These are phyloP conservation scores for Acleris sparsana DNA, from an alignment of 2,888 invertebrate genomes.

Conservation along the genomic window DNA sequence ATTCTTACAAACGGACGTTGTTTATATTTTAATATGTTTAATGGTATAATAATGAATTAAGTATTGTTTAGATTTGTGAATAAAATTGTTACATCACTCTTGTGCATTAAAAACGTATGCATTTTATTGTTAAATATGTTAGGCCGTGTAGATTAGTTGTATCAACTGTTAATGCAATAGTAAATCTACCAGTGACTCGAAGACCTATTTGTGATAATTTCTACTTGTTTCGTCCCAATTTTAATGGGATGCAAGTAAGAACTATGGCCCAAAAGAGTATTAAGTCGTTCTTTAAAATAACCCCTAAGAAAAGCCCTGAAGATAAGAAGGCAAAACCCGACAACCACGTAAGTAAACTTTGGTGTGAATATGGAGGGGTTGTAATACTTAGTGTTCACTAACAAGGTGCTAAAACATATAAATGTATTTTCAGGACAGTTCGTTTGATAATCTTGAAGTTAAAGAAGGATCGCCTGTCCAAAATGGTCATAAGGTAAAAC, in stretches of 20 bases:
- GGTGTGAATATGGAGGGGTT: no score
- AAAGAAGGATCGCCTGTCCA: constrained; percentile 11
- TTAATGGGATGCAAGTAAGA: constrained; percentile 37
- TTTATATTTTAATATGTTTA: neutral
- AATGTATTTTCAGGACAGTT: constrained; percentile 22
- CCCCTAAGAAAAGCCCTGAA: constrained; percentile 57
- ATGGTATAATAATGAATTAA: neutral
- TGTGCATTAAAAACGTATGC: constrained; percentile 41
- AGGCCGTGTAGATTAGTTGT: constrained; percentile 41
- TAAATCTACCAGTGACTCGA: neutral
- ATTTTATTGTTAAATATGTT: constrained; percentile 39
- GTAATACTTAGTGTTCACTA: no score
- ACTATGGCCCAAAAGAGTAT: constrained; percentile 77
- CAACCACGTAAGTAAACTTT: constrained; percentile 22
- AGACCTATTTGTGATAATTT: neutral
- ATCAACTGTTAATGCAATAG: constrained; percentile 11
- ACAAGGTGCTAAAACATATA: no score
- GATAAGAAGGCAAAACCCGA: constrained; percentile 40
- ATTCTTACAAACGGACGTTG: neutral
- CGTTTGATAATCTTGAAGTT: constrained; percentile 22
- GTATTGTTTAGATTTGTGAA: constrained; percentile 3
- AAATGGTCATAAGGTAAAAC: constrained; percentile 11
- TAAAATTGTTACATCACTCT: neutral
- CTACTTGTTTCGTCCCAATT: neutral
- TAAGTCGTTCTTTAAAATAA: constrained; percentile 72